Conservation (phyloP, 1,140 invertebrate species). For the Leptinotarsa undecemlineata region DNA sequence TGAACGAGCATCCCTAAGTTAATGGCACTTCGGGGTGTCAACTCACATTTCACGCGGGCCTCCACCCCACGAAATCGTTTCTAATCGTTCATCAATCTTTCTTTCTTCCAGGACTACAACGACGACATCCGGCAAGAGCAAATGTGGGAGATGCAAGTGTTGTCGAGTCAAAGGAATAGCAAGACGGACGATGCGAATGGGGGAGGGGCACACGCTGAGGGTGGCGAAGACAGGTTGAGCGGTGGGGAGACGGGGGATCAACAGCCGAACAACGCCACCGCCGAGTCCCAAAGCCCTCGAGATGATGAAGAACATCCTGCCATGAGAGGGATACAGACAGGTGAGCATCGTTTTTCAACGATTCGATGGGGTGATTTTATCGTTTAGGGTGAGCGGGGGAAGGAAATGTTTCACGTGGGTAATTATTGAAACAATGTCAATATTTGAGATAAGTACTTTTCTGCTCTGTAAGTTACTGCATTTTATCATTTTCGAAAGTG, state of each 20-base stretch:
- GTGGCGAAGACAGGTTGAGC: constrained; percentile 50
- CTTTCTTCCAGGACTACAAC: constrained; percentile 67
- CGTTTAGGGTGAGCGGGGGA: too few species aligned
- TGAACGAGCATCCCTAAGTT: too few species aligned
- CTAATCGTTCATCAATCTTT: too few species aligned
- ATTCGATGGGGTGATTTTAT: too few species aligned
- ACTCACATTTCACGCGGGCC: too few species aligned
- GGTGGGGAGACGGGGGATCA: constrained; percentile 49
- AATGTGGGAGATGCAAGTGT: constrained; percentile 78
- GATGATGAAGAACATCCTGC: constrained; percentile 50
- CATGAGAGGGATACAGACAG: constrained; percentile 56
- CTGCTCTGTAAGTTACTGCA: too few species aligned
- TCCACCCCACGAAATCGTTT: too few species aligned
- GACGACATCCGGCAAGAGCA: constrained; percentile 85
- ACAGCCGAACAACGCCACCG: constrained; percentile 49
- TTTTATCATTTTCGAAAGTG: too few species aligned
- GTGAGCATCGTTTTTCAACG: constrained; percentile 42
- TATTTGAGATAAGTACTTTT: too few species aligned
- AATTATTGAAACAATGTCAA: too few species aligned
- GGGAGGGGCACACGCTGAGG: constrained; percentile 12
- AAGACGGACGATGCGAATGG: constrained; percentile 48
- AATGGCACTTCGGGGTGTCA: too few species aligned
- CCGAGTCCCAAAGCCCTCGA: constrained; percentile 55
- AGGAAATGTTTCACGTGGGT: too few species aligned
- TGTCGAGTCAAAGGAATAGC: constrained; percentile 50